Conservation (phyloP, 1,140 invertebrate genomes). For the Muscidifurax raptorellus region DNA sequence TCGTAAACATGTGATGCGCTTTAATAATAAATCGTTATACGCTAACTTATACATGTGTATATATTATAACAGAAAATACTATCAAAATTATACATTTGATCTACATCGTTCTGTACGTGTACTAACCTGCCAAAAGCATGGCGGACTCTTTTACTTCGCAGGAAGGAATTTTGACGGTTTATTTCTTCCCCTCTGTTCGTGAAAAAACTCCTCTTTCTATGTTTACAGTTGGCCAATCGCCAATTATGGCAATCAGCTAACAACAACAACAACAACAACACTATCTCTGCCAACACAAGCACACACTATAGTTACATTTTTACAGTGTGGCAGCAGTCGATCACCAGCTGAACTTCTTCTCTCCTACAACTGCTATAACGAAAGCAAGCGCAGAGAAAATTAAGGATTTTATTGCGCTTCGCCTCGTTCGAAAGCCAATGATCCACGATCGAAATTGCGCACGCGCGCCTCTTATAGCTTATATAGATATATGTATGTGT, state of each 20-base stretch:
- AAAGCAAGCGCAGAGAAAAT: background rate
- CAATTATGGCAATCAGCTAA: background rate
- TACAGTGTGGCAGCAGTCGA: background rate
- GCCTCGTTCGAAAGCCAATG: background rate
- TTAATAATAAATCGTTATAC: too few relatives aligned
- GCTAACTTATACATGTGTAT: too few relatives aligned
- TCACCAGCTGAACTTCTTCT: too few relatives aligned
- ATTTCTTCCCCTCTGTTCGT: background rate
- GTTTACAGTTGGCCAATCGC: background rate
- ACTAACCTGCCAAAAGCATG: slow-evolving; percentile 65
- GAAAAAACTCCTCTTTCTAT: background rate
- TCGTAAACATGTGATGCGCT: too few relatives aligned
- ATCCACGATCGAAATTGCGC: background rate
- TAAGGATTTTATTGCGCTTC: background rate
- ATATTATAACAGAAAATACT: too few relatives aligned
- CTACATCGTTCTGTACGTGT: background rate
- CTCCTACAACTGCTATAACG: background rate
- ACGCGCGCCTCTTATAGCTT: too few relatives aligned
- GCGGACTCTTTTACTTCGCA: slow-evolving; percentile 53
- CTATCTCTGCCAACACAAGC: background rate
- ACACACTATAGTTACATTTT: background rate
- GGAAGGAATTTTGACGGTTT: slow-evolving; percentile 42
- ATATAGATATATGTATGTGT: too few relatives aligned
- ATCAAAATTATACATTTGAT: too few relatives aligned
- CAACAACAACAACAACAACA: background rate